Evolutionary conservation across 2,113 vertebrate genomes (phyloP).

Genomic region (Gasterosteus nipponicus): DNA sequence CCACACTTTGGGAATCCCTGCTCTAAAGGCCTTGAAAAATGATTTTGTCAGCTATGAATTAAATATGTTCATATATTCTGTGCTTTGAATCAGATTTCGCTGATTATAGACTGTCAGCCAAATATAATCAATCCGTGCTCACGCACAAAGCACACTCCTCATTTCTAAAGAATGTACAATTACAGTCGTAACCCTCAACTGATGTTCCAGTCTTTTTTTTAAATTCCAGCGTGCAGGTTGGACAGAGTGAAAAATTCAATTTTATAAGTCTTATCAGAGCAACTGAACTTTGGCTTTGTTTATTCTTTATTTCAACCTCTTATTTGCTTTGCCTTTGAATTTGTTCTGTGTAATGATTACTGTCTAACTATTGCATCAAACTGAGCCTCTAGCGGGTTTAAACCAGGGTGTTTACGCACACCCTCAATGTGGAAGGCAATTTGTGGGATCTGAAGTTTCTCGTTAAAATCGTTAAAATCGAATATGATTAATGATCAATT

Average conservation of each 20-base stretch:
- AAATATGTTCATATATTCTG: background rate
- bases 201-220: background rate
- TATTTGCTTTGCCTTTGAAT: constrained; percentile 44
- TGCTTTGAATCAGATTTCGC: background rate
- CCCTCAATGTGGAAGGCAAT: too few relatives aligned
- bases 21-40: background rate
- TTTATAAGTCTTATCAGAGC: background rate
- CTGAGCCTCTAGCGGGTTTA: background rate
- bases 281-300: constrained; percentile 70
- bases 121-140: background rate
- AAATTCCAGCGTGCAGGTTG: background rate
- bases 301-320: constrained; percentile 28
- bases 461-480: constrained; percentile 3
- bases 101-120: background rate
- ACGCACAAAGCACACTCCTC: background rate
- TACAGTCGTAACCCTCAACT: too few relatives aligned
- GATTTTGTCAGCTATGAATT: background rate
- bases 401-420: too few relatives aligned
- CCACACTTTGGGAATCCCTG: too few relatives aligned
- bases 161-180: background rate
- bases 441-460: constrained; percentile 34
- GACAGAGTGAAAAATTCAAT: background rate
- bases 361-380: background rate
- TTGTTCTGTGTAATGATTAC: constrained; percentile 53
- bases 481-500: constrained; percentile 47